These are phyloP conservation scores for Phrynocephalus vlangalii DNA, from an alignment of 2,797 vertebrate genomes.

Conservation along the genomic window DNA sequence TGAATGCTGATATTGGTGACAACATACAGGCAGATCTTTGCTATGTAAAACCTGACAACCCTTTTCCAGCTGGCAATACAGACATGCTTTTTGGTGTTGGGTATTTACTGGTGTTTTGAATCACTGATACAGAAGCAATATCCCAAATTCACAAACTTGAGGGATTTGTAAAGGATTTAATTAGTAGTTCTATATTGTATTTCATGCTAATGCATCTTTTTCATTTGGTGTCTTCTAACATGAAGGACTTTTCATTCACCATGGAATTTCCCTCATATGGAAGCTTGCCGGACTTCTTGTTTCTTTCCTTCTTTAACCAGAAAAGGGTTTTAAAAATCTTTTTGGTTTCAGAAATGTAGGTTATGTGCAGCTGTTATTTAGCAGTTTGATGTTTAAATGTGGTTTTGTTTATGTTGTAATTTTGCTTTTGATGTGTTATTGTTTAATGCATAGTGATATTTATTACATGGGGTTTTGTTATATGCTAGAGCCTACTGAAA, in stretches of 20 bases:
- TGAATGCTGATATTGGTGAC: too few relatives aligned
- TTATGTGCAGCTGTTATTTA: background rate
- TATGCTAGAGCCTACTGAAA: background rate
- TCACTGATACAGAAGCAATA: too few relatives aligned
- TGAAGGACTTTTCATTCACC: background rate
- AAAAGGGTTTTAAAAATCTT: background rate
- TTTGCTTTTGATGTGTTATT: conserved; percentile 18
- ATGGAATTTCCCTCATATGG: background rate
- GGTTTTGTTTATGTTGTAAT: conserved; percentile 31
- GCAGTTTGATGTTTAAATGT: conserved; percentile 9
- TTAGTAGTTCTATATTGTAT: background rate
- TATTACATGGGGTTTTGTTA: conserved; percentile 5
- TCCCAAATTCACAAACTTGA: too few relatives aligned
- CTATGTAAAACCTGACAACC: too few relatives aligned
- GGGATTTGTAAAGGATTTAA: background rate
- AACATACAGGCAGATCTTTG: too few relatives aligned
- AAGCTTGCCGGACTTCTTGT: background rate
- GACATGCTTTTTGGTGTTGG: too few relatives aligned
- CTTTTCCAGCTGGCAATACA: too few relatives aligned
- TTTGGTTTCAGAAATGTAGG: background rate
- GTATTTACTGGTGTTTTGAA: too few relatives aligned
- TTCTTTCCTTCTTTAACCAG: background rate
- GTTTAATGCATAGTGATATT: conserved; percentile 30
- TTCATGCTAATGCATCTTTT: background rate
- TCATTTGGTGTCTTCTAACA: too few relatives aligned